Percentiles rank a stretch among this genome's conserved stretches.
Conservation (phyloP, 1,140 invertebrate genomes). For the Homalodisca vitripennis region DNA sequence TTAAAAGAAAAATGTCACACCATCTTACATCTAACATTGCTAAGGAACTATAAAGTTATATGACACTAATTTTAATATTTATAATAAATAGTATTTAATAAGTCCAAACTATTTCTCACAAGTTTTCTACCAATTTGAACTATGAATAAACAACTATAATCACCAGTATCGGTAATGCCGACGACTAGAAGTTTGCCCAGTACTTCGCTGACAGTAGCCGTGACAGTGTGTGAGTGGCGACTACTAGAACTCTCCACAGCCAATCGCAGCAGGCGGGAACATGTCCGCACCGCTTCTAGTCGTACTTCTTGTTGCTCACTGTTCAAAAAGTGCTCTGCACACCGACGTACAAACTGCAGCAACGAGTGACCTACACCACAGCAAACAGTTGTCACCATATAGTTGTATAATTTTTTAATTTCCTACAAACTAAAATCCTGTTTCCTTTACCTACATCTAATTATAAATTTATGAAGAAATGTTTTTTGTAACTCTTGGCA, state of each 20-base stretch:
- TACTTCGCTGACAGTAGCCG: conserved; percentile 84
- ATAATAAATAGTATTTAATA: no score
- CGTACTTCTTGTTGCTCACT: conserved; percentile 91
- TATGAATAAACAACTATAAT: no score
- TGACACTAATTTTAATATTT: no score
- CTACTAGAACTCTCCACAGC: conserved; percentile 58
- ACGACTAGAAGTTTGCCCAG: conserved; percentile 87
- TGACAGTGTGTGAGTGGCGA: conserved; percentile 72
- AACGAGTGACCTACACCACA: conserved; percentile 72
- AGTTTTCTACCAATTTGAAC: no score
- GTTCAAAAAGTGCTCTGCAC: conserved; percentile 90
- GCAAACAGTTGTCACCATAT: neutral
- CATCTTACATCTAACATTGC: no score
- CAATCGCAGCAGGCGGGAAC: conserved; percentile 82
- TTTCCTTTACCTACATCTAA: no score
- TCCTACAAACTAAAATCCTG: neutral
- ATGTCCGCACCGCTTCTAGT: conserved; percentile 92
- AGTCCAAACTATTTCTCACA: no score
- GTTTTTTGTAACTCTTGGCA: no score
- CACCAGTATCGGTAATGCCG: conserved; percentile 89
- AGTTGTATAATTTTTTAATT: neutral
- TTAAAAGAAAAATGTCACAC: no score
- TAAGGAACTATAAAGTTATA: no score
- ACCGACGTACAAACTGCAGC: conserved; percentile 88
- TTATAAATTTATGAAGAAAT: no score